A percentile compares a stretch with the other conserved stretches of the same genome.
Conservation (phyloP, 2,888 invertebrate species). For the Peribatodes rhomboidaria region DNA sequence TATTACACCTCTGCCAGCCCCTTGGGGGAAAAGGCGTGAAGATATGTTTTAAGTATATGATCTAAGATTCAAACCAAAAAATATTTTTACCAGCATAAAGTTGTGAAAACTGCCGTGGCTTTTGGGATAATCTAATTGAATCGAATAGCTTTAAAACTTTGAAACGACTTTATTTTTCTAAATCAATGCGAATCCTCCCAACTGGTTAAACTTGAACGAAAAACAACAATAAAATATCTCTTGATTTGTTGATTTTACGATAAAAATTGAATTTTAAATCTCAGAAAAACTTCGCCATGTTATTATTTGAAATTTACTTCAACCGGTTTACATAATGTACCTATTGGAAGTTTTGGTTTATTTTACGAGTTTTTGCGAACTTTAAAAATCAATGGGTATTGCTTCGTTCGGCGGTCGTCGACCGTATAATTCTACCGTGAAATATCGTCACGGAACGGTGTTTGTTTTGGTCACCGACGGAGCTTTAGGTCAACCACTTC, state of each 20-base stretch:
- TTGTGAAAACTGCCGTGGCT: not conserved
- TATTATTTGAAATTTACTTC: constrained; percentile 28
- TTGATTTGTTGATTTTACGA: constrained; percentile 29
- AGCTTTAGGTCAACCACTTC: constrained; percentile 59
- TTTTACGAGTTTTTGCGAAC: constrained; percentile 46
- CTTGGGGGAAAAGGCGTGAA: too few relatives aligned
- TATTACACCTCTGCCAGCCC: too few relatives aligned
- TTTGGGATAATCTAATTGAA: not conserved
- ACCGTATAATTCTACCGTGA: constrained; percentile 73
- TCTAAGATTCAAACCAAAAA: too few relatives aligned
- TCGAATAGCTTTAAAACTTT: not conserved
- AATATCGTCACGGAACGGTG: constrained; percentile 70
- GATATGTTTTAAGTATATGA: too few relatives aligned
- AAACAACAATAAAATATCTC: constrained; percentile 30
- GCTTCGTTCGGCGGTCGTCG: constrained; percentile 56
- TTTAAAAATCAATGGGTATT: constrained; percentile 49
- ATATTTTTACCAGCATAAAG: too few relatives aligned
- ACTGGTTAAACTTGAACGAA: constrained; percentile 29
- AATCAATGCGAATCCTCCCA: constrained; percentile 22
- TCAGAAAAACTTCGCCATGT: constrained; percentile 26
- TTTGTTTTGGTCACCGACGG: constrained; percentile 62
- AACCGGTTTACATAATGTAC: constrained; percentile 32
- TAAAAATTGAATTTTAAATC: constrained; percentile 35
- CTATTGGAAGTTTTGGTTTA: constrained; percentile 40
- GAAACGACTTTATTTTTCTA: not conserved